Conservation (phyloP, 2,797 vertebrate genomes). For the Acropternis orthonyx region DNA sequence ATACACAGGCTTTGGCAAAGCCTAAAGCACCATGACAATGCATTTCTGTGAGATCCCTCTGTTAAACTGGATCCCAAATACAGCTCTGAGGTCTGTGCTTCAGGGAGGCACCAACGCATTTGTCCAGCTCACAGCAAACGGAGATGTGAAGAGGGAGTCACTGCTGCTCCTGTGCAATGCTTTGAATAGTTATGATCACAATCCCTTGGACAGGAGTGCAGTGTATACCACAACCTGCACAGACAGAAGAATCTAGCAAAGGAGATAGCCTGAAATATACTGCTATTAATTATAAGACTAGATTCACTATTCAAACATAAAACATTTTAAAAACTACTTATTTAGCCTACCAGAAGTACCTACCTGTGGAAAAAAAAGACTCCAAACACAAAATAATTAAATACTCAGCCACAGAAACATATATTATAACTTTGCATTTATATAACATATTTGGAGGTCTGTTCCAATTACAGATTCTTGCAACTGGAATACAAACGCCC, state of each 20-base stretch:
- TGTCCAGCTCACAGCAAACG: background rate
- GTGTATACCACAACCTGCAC: background rate
- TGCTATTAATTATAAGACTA: background rate
- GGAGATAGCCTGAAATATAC: background rate
- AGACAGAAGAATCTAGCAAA: background rate
- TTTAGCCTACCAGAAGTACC: background rate
- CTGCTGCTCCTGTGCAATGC: background rate
- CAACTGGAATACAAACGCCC: background rate
- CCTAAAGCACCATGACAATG: background rate
- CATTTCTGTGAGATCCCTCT: background rate
- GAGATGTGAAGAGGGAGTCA: background rate
- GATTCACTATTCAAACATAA: background rate
- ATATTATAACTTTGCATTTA: background rate
- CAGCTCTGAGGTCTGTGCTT: background rate
- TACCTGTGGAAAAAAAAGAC: background rate
- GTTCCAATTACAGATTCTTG: background rate
- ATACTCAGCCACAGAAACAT: background rate
- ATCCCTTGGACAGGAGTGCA: background rate
- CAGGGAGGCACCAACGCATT: background rate
- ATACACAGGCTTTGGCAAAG: background rate
- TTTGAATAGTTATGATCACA: background rate
- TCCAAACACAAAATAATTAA: background rate
- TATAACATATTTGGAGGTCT: background rate
- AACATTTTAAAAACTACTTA: background rate
- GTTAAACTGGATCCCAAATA: background rate